A percentile compares a stretch with the other conserved stretches of the same genome.
Evolutionary conservation across 2,797 vertebrate species (phyloP).

Genomic region (Gephyroberyx darwinii): DNA sequence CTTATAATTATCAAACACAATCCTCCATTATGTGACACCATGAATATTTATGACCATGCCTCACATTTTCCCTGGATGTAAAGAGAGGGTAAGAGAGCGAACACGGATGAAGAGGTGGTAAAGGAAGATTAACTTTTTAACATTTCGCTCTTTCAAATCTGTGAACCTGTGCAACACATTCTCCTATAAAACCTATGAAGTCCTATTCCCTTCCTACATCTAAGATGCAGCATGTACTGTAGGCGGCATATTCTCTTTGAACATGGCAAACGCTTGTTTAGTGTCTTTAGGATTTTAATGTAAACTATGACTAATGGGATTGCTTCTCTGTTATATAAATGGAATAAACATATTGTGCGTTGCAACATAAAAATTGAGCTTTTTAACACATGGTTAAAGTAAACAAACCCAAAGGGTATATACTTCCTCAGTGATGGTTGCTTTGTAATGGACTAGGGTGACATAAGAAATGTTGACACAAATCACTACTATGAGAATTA

Average conservation of each 20-base stretch:
- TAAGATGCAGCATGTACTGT: not conserved
- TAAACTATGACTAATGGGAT: conserved; percentile 1
- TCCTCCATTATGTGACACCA: not conserved
- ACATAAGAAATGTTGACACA: too few species aligned
- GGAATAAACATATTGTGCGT: not conserved
- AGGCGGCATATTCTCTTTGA: conserved; percentile 16
- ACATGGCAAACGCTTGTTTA: not conserved
- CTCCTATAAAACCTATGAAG: too few species aligned
- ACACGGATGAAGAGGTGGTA: not conserved
- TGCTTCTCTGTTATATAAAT: conserved; percentile 8
- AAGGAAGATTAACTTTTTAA: not conserved
- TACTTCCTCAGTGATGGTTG: not conserved
- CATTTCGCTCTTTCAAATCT: conserved; percentile 1
- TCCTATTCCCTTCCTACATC: not conserved
- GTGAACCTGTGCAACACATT: not conserved
- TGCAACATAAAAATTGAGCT: not conserved
- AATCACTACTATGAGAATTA: too few species aligned
- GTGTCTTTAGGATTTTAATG: conserved; percentile 3
- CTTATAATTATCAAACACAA: not conserved
- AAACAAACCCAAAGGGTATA: not conserved
- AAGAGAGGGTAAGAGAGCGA: not conserved
- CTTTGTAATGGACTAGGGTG: not conserved
- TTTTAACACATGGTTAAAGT: not conserved
- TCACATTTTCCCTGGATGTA: not conserved
- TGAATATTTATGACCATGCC: conserved; percentile 6